Evolutionary conservation across 2,888 invertebrate genomes (phyloP).

Genomic region (Caenorhabditis sulstoni): DNA sequence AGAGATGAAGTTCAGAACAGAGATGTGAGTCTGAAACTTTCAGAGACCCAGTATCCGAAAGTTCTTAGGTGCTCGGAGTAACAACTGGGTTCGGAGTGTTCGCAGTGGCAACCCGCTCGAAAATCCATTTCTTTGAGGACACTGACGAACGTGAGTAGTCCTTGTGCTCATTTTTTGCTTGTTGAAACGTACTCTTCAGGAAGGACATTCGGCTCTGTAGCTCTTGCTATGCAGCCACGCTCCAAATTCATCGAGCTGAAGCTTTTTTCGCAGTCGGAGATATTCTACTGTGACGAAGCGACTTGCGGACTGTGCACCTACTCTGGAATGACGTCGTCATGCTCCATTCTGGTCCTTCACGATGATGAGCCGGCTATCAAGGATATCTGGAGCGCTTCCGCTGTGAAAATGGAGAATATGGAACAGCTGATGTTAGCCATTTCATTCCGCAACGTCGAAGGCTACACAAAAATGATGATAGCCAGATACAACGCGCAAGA

Average conservation of each 20-base stretch:
- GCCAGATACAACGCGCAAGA: conserved; percentile 47
- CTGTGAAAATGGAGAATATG: conserved; percentile 39
- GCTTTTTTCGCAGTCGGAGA: conserved; percentile 60
- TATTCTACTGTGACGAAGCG: conserved; percentile 67
- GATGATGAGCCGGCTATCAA: conserved; percentile 33
- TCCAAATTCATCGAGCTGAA: conserved; percentile 63
- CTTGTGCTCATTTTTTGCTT: neutral
- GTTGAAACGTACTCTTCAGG: conserved; percentile 13
- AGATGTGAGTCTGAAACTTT: conserved; percentile 31
- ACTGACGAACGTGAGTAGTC: conserved; percentile 46
- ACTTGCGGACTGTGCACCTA: conserved; percentile 60
- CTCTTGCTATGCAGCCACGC: conserved; percentile 38
- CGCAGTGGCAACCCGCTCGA: conserved; percentile 41
- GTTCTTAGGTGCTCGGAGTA: conserved; percentile 43
- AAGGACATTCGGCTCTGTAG: conserved; percentile 38
- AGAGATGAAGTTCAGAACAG: conserved; percentile 49
- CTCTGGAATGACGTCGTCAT: conserved; percentile 27
- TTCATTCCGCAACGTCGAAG: conserved; percentile 25
- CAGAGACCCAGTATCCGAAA: neutral
- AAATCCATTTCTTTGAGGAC: conserved; percentile 40
- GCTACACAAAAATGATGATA: conserved; percentile 2
- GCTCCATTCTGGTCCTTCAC: conserved; percentile 28
- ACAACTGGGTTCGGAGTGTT: conserved; percentile 35
- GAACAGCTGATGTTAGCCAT: conserved; percentile 48
- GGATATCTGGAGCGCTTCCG: conserved; percentile 43